These are phyloP conservation scores for Macroglossus sobrinus DNA, from an alignment of 2,113 vertebrate species.

Conservation along the genomic window DNA sequence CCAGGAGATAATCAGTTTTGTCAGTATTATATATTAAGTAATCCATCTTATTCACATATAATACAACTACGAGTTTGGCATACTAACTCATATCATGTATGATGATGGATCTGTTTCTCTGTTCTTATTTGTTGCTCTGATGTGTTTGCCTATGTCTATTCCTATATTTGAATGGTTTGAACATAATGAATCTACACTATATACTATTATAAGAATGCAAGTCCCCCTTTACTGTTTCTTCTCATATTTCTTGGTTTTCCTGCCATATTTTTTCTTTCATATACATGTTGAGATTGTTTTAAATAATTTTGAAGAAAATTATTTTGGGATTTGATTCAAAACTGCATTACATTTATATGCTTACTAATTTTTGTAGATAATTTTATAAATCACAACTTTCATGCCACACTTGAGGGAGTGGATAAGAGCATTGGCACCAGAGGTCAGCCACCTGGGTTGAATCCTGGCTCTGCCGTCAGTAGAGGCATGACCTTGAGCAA, in stretches of 20 bases:
- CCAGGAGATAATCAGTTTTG: not conserved
- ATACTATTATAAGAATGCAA: not conserved
- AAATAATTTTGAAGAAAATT: not conserved
- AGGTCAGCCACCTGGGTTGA: not conserved
- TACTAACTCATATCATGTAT: not conserved
- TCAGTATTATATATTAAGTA: not conserved
- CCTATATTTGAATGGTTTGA: not conserved
- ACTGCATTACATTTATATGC: not conserved
- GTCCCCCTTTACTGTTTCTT: not conserved
- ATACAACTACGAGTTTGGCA: not conserved
- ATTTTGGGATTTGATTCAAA: not conserved
- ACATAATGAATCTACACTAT: not conserved
- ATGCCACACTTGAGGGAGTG: not conserved
- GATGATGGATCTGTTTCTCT: not conserved
- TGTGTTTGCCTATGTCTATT: not conserved
- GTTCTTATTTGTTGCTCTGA: not conserved
- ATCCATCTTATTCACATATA: not conserved
- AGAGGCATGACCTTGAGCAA: too few species aligned
- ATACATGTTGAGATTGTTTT: not conserved
- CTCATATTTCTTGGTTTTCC: not conserved
- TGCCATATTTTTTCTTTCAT: not conserved
- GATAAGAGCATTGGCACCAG: not conserved
- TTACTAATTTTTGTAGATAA: not conserved
- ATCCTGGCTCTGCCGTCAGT: not conserved
- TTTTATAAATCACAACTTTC: not conserved